These are phyloP conservation scores for Raja brachyura DNA, from an alignment of 2,113 vertebrate genomes.

Conservation along the genomic window DNA sequence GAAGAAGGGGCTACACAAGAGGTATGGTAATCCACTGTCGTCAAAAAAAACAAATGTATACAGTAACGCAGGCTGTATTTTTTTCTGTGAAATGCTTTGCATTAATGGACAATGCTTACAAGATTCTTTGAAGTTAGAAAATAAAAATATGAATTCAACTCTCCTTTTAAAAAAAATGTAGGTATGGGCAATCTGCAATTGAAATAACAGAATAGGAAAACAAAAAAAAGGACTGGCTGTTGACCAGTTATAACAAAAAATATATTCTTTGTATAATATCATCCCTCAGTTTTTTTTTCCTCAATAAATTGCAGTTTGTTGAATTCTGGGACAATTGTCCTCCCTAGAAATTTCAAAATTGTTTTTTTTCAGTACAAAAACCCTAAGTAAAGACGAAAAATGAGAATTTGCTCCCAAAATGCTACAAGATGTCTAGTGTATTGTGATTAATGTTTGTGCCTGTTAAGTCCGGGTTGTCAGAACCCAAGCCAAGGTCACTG, in stretches of 20 bases:
- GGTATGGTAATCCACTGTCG: conserved; percentile 15
- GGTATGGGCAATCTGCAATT: conserved; percentile 26
- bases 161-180: conserved; percentile 37
- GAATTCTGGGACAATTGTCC: conserved; percentile 53
- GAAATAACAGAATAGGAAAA: conserved; percentile 30
- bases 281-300: conserved; percentile 64
- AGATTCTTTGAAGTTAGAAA: conserved; percentile 37
- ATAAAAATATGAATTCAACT: conserved; percentile 38
- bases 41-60: conserved; percentile 19
- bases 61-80: conserved; percentile 13
- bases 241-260: conserved; percentile 35
- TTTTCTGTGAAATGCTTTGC: conserved; percentile 31
- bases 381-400: conserved; percentile 60
- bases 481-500: conserved; percentile 71
- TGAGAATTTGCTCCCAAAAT: conserved; percentile 74
- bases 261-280: conserved; percentile 82
- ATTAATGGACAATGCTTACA: conserved; percentile 37
- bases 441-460: conserved; percentile 83
- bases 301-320: conserved; percentile 53
- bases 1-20: conserved; percentile 56
- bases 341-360: conserved; percentile 47
- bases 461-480: conserved; percentile 78
- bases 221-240: conserved; percentile 11
- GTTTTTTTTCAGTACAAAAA: conserved; percentile 61
- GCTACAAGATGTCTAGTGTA: conserved; percentile 91